Evolutionary conservation across 2,797 vertebrate genomes (phyloP).

Genomic region (Catostomus latipinnis): DNA sequence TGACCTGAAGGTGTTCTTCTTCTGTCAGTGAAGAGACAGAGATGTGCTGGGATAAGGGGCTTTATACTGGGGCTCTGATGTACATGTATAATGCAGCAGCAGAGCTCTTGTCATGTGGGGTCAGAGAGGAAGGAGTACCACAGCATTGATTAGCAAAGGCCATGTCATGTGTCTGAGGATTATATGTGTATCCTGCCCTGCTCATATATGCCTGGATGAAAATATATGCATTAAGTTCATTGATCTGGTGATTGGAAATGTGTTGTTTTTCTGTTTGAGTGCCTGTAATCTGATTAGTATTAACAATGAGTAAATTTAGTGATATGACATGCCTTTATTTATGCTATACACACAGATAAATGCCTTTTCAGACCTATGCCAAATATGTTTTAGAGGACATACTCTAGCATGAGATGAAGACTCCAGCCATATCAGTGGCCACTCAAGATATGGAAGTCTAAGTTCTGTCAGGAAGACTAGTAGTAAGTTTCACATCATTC

Average conservation of each 20-base stretch:
- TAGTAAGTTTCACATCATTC: no score
- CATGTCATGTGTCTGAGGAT: no score
- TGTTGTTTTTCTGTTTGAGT: not conserved
- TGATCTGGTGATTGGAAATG: not conserved
- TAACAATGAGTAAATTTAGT: not conserved
- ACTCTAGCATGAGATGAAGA: not conserved
- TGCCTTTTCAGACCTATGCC: not conserved
- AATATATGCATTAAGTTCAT: not conserved
- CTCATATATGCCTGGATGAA: not conserved
- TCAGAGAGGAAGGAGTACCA: not conserved
- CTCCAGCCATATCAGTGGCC: no score
- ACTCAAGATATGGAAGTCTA: no score
- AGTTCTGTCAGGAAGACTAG: no score
- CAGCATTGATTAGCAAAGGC: conserved; percentile 33
- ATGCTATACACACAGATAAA: not conserved
- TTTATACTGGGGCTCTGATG: conserved; percentile 6
- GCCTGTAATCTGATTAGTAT: not conserved
- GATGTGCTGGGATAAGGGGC: not conserved
- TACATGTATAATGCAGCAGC: not conserved
- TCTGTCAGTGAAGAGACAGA: not conserved
- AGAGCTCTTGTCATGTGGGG: not conserved
- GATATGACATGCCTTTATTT: not conserved
- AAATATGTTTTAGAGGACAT: not conserved
- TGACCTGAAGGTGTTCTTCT: not conserved
- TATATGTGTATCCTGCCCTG: not conserved